Percentiles rank a stretch among this genome's conserved stretches.
These are phyloP conservation scores for Phyllotis vaccarum DNA, from an alignment of 2,797 vertebrate genomes.

Conservation along the genomic window DNA sequence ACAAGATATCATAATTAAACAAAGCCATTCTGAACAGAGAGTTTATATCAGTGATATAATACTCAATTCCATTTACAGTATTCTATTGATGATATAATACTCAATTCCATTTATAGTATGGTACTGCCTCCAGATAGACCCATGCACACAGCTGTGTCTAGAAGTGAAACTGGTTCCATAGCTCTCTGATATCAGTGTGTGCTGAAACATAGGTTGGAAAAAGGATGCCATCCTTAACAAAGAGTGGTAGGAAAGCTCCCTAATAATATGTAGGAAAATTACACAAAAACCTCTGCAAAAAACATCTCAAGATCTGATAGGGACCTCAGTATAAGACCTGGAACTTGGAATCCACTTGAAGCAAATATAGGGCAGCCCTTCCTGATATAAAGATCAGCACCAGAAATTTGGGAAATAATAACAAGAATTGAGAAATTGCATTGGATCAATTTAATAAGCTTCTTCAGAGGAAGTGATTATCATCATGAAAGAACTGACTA, in stretches of 20 bases:
- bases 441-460: neutral
- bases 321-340: neutral
- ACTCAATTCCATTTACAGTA: neutral
- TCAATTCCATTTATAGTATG: no score
- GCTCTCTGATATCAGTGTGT: neutral
- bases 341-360: neutral
- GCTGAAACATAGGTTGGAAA: neutral
- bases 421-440: neutral
- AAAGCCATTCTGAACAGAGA: neutral
- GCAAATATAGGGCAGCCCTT: neutral
- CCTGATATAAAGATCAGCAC: no score
- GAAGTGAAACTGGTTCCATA: neutral
- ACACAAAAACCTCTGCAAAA: neutral
- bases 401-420: neutral
- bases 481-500: neutral
- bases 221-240: neutral
- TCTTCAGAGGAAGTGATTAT: neutral
- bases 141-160: neutral
- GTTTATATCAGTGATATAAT: neutral
- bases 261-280: neutral
- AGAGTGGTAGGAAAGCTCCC: neutral
- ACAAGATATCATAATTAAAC: neutral
- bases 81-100: no score
- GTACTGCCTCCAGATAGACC: no score
- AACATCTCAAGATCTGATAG: neutral